Percentiles rank a stretch among this genome's conserved stretches.
These are phyloP conservation scores for Drosophila putrida DNA, from an alignment of 2,888 invertebrate species.

Conservation along the genomic window DNA sequence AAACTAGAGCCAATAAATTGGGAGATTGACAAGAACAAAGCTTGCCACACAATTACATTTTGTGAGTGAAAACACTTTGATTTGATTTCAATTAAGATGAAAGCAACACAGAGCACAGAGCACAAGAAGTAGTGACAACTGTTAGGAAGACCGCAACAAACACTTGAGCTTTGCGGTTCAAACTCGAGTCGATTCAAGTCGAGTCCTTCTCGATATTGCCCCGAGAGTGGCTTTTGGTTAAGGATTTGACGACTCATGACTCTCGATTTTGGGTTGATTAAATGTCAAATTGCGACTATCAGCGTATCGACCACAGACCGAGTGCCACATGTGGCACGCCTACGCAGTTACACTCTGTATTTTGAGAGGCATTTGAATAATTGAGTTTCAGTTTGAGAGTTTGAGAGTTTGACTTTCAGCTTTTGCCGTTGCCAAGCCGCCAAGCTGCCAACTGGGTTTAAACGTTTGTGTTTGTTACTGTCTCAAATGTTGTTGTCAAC, in stretches of 20 bases:
- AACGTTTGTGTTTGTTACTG: slow-evolving; percentile 60
- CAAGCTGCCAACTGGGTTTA: slow-evolving; percentile 42
- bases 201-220: background rate
- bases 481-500: slow-evolving; percentile 50
- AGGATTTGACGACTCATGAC: background rate
- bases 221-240: slow-evolving; percentile 17
- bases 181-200: background rate
- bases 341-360: slow-evolving; percentile 26
- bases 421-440: background rate
- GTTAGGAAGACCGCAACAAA: slow-evolving; percentile 47
- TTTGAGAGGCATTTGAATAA: slow-evolving; percentile 67
- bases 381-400: slow-evolving; percentile 57
- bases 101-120: slow-evolving; percentile 51
- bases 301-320: slow-evolving; percentile 20
- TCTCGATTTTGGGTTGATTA: slow-evolving; percentile 59
- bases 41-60: slow-evolving; percentile 71
- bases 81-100: slow-evolving; percentile 81
- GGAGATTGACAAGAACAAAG: slow-evolving; percentile 40
- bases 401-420: background rate
- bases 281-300: slow-evolving; percentile 75
- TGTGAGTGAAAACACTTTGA: slow-evolving; percentile 73
- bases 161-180: slow-evolving; percentile 42
- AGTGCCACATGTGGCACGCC: slow-evolving; percentile 54
- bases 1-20: slow-evolving; percentile 17
- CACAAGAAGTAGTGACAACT: slow-evolving; percentile 39